Evolutionary conservation across 2,113 vertebrate genomes (phyloP).

Genomic region (Myotis lucifugus): DNA sequence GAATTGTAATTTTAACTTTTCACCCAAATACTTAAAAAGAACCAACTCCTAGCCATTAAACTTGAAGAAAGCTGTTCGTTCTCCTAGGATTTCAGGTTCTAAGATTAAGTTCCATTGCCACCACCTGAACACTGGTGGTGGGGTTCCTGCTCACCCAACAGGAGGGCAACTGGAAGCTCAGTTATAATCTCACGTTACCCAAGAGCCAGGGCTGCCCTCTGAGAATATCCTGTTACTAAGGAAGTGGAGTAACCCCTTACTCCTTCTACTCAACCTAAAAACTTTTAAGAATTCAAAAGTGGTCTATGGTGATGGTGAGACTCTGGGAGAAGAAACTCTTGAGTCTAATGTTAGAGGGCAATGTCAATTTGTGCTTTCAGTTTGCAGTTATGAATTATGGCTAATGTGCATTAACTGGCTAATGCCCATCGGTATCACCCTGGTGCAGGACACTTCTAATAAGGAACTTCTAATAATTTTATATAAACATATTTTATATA

Average conservation of each 20-base stretch:
- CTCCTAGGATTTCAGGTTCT: neutral
- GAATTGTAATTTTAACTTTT: slow-evolving; percentile 75
- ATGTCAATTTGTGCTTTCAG: neutral
- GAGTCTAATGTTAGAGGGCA: neutral
- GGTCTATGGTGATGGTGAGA: neutral
- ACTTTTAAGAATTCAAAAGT: neutral
- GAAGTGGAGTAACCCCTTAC: fast-evolving
- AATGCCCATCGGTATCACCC: neutral
- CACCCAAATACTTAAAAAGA: slow-evolving; percentile 61
- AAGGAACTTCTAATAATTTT: neutral
- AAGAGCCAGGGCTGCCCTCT: neutral
- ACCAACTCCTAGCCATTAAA: slow-evolving; percentile 58
- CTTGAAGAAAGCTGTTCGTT: slow-evolving; percentile 54
- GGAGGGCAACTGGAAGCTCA: neutral
- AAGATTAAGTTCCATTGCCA: neutral
- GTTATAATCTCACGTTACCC: neutral
- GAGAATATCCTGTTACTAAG: neutral
- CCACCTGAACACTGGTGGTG: neutral
- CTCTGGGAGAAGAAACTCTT: neutral
- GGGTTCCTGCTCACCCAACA: neutral
- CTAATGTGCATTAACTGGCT: neutral
- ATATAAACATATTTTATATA: neutral
- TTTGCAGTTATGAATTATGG: neutral
- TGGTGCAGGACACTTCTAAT: neutral
- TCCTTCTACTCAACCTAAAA: neutral